Evolutionary conservation across 1,140 invertebrate genomes (phyloP), one percentile per base, ranked within the genome.

Genomic region (Chymomyza costata): DNA sequence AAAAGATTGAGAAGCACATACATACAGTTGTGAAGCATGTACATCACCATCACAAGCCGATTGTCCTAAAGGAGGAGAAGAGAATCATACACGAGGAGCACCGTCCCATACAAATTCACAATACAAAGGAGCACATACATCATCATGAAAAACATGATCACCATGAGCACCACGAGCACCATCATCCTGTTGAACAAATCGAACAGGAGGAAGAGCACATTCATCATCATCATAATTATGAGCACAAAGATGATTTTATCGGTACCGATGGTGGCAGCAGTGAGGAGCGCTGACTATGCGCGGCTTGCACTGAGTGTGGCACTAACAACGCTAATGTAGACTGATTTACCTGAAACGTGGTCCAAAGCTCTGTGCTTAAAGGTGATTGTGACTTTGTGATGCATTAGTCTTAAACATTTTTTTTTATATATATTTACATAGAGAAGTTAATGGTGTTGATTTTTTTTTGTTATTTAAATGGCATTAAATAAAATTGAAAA

Each of bases 1-100:
- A 83, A 21, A 84, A 84, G 52, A 81, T 85, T 11, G 83, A 85
- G 48, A 84, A 85, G 51, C 83, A 85, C 51, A 68, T 76, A 2
- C 83, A 85, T 19, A 85, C 83, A 2, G 54, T 85, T 14, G 60
- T 84, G 6, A 85, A 85, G 47, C 80, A 84, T 31, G 65, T 85
- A 7, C 83, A 85, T 58, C 83, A 85, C 58, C 83, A 85, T 51
- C 83, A 85, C 58, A 85, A 84, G 55, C 83, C 83, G 5, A 71
- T 84, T 48, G 74, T 85, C 10, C 66, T 84, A 10, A 85, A 85
- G 48, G 83, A 85, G 67, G 82, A 85, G 41, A 82, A 83, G 47
- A 84, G 83, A 39, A 69, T 85, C 1, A 83, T 84, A 10, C 78
- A 82, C 30, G 69, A 84, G 35, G 82, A 84, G 39, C 68, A 85